These are phyloP conservation scores for Eupithecia tripunctaria DNA, from an alignment of 2,888 invertebrate genomes.

Conservation along the genomic window DNA sequence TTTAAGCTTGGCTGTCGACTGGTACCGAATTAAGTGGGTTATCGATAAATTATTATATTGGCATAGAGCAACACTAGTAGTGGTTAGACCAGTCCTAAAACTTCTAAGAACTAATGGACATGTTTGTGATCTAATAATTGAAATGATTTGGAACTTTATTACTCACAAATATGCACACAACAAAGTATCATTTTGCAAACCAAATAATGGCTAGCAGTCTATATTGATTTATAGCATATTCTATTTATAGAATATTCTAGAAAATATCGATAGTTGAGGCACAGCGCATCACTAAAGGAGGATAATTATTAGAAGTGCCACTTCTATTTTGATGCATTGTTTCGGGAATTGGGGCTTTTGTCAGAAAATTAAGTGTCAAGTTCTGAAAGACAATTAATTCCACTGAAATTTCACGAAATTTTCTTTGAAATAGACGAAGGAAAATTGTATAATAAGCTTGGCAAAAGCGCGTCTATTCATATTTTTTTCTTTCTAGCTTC, in stretches of 20 bases:
- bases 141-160: neutral
- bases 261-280: constrained; percentile 11
- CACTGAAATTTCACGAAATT: constrained; percentile 2
- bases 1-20: neutral
- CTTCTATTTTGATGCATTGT: constrained; percentile 27
- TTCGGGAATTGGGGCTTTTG: constrained; percentile 19
- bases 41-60: neutral
- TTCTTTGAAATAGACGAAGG: neutral
- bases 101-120: neutral
- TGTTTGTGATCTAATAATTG: neutral
- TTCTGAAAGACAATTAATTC: constrained; percentile 15
- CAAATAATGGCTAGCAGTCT: neutral
- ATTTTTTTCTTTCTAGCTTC: neutral
- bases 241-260: neutral
- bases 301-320: constrained; percentile 11
- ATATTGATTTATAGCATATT: no score
- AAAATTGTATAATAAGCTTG: neutral
- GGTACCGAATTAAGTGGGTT: neutral
- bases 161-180: neutral
- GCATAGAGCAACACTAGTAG: neutral
- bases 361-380: constrained; percentile 28
- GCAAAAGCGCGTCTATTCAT: neutral
- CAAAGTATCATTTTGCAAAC: neutral
- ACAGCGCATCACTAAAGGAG: constrained; percentile 18
- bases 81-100: neutral